These are phyloP conservation scores for Ardeotis arabs DNA, from an alignment of 2,113 vertebrate species.

Conservation along the genomic window DNA sequence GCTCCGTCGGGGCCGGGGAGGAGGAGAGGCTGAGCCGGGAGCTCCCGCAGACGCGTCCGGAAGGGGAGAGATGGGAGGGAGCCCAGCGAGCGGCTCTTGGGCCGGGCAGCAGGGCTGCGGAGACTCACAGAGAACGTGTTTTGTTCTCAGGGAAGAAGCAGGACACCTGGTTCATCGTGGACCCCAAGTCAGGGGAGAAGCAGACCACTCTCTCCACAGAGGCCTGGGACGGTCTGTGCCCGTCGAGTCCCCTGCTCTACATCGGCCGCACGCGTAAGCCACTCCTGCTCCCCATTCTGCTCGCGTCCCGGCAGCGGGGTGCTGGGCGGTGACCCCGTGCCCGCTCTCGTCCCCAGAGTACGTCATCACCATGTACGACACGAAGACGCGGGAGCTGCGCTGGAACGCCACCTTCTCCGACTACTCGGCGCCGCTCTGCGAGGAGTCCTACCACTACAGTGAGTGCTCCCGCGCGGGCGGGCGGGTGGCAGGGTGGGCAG, in stretches of 20 bases:
- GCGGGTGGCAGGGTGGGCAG: too few relatives aligned
- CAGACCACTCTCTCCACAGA: constrained; percentile 91
- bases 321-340: neutral
- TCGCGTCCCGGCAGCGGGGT: rapidly evolving
- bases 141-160: constrained; percentile 88
- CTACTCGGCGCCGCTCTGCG: constrained; percentile 84
- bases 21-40: rapidly evolving
- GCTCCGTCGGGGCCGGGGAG: rapidly evolving
- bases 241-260: constrained; percentile 87
- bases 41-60: rapidly evolving
- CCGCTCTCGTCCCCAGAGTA: constrained; percentile 82
- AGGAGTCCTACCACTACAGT: constrained; percentile 87
- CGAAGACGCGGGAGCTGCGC: constrained; percentile 85
- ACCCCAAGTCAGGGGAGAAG: constrained; percentile 93
- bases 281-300: rapidly evolving
- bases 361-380: constrained; percentile 94
- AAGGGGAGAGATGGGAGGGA: neutral
- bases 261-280: constrained; percentile 91
- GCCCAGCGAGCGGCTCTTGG: rapidly evolving
- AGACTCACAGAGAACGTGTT: neutral
- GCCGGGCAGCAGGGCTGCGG: rapidly evolving
- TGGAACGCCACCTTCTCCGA: constrained; percentile 95
- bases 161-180: constrained; percentile 93
- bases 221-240: constrained; percentile 84
- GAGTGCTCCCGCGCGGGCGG: constrained; percentile 29